Evolutionary conservation across 2,797 vertebrate genomes (phyloP).

Genomic region (Neosilurus hyrtlii): DNA sequence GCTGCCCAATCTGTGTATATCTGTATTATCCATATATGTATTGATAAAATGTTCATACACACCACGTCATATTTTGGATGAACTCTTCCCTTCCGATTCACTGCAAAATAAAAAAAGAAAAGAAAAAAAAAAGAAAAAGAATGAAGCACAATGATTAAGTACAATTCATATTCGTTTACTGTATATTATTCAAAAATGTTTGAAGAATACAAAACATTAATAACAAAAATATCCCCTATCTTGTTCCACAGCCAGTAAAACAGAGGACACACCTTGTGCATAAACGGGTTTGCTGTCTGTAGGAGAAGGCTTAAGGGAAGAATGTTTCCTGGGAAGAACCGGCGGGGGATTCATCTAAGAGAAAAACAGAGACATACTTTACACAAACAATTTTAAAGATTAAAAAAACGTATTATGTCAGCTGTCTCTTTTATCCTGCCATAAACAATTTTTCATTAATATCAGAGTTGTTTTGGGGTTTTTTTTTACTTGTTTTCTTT

Average conservation of each 20-base stretch:
- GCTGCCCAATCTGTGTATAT: background rate
- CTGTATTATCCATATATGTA: background rate
- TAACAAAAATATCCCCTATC: background rate
- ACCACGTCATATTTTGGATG: conserved; percentile 52
- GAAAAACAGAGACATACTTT: background rate
- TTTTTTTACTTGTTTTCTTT: too few species aligned
- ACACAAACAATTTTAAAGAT: background rate
- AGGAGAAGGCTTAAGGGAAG: conserved; percentile 31
- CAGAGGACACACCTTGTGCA: conserved; percentile 24
- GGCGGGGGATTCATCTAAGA: conserved; percentile 50
- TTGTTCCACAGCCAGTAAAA: background rate
- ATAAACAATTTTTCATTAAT: background rate
- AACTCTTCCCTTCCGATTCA: conserved; percentile 24
- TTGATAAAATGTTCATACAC: conserved; percentile 31
- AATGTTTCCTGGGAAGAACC: conserved; percentile 44
- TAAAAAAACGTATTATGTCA: background rate
- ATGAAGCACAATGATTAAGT: background rate
- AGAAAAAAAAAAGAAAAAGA: background rate
- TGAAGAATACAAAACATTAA: background rate
- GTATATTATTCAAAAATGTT: background rate
- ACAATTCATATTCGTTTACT: background rate
- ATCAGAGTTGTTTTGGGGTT: background rate
- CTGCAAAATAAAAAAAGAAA: conserved; percentile 33
- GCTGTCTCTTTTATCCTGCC: background rate
- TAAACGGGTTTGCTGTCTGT: background rate